Evolutionary conservation across 1,140 invertebrate genomes (phyloP).

Genomic region (Drosophila leontia): DNA sequence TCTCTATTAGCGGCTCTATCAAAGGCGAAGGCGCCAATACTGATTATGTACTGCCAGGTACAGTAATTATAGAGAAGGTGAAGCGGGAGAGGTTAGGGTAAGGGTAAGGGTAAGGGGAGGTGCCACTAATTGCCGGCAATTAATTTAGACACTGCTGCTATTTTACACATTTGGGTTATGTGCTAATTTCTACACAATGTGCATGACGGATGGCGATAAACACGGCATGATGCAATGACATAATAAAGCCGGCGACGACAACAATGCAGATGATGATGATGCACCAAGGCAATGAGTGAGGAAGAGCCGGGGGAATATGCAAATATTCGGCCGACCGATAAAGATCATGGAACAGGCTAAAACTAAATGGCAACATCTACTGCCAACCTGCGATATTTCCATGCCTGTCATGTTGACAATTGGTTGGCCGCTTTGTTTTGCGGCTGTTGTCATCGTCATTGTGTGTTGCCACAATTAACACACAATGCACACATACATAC

Average conservation of each 20-base stretch:
- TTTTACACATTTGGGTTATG: constrained; percentile 81
- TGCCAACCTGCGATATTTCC: constrained; percentile 41
- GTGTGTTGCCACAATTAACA: constrained; percentile 76
- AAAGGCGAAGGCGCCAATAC: constrained; percentile 58
- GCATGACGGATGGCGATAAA: constrained; percentile 82
- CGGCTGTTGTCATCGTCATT: constrained; percentile 59
- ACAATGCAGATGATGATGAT: constrained; percentile 52
- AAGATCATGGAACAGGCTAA: constrained; percentile 67
- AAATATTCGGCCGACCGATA: constrained; percentile 71
- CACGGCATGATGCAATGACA: constrained; percentile 78
- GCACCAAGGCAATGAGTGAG: constrained; percentile 32
- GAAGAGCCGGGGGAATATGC: constrained; percentile 65
- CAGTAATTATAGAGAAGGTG: constrained; percentile 17
- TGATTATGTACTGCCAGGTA: constrained; percentile 42
- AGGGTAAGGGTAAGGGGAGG: background rate
- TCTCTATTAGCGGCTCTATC: constrained; percentile 60
- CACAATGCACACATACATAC: constrained; percentile 51
- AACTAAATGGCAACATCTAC: constrained; percentile 62
- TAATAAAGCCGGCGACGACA: constrained; percentile 75
- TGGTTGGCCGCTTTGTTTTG: constrained; percentile 70
- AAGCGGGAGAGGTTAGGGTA: background rate
- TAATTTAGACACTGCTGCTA: constrained; percentile 76
- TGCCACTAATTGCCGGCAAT: constrained; percentile 66
- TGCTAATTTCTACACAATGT: constrained; percentile 82
- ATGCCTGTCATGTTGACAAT: constrained; percentile 79